These are phyloP conservation scores for Pangasianodon gigas DNA, from an alignment of 2,113 vertebrate species.

Conservation along the genomic window DNA sequence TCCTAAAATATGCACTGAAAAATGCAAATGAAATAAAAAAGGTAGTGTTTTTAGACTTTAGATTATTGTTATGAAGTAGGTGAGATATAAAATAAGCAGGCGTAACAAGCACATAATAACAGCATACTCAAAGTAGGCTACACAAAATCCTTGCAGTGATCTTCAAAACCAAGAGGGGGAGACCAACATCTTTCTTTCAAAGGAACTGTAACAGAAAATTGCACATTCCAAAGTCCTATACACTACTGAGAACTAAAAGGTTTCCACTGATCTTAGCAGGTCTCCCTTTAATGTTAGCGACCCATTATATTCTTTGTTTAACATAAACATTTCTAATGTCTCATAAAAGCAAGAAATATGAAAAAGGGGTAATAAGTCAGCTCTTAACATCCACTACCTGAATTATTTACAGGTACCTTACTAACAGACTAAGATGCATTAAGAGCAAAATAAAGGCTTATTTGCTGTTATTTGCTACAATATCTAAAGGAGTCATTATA, in stretches of 20 bases:
- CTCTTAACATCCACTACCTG: not conserved
- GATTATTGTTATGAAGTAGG: not conserved
- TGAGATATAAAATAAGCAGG: not conserved
- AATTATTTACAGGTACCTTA: not conserved
- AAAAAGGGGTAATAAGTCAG: not conserved
- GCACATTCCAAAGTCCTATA: not conserved
- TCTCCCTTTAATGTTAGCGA: not conserved
- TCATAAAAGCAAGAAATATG: not conserved
- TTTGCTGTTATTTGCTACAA: not conserved
- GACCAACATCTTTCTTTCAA: conserved; percentile 44
- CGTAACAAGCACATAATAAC: not conserved
- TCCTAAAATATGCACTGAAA: not conserved
- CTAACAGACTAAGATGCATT: not conserved
- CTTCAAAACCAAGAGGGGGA: conserved; percentile 38
- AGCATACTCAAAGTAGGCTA: conserved; percentile 39
- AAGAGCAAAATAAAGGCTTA: not conserved
- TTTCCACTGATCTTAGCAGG: not conserved
- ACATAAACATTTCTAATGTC: not conserved
- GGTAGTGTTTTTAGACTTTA: not conserved
- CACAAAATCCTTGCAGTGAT: conserved; percentile 23
- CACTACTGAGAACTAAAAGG: not conserved
- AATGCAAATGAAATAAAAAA: not conserved
- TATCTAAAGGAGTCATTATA: not conserved
- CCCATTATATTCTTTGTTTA: not conserved
- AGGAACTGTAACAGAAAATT: not conserved